Base-by-base conservation (phyloP, 2,888 invertebrate species). In the Macropis europaea region DNA sequence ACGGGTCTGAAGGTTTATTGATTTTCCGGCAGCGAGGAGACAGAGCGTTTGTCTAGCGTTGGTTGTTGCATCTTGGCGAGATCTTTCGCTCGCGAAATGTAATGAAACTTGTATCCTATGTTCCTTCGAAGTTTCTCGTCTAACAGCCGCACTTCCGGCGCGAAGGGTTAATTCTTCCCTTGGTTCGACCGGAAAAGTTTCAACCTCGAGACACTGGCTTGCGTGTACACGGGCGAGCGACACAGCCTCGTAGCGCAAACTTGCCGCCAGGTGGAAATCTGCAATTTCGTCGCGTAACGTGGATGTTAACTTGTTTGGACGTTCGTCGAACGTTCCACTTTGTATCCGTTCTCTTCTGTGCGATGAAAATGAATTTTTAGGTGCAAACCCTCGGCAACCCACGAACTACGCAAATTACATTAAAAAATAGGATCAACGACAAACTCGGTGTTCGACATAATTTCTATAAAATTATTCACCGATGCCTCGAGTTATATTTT, bases 101-200 rank as follows among this genome's bases (percentile, higher is more conserved):
- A 52, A 69, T 52, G 59, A 69, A 59, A 69, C 70, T 57, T 38
- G 69, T 22, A 57, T 43, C 59, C 26, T 50, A 57, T 45, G 54
- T 47, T 67, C 67, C 69, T 57, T 57, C 30, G 48, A 68, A 68
- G 69, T 68, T 68, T 42, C 32, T n/a, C 17, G 19, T 54, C 54
- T 40, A 26, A n/a, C 19, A 17, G 19, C 13, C 38, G 38, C 36
- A 13, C 30, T 15, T 15, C 15, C 32, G 7, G 22, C 11, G 13
- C 40, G 32, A 43, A 50, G 52, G 57, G 57, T 69, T 69, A 69
- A 69, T 69, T 26, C 38, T 40, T 4, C 36, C 45, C 22, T 15
- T 19, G 32, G 56, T 45, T 11, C n/a, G 32, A 26, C 19, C 24
- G 70, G 59, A 59, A 69, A 69, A 69, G 59, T 69, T 69, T 50